Base-by-base conservation (phyloP, 1,140 invertebrate genomes). In the Ladona fulva region DNA sequence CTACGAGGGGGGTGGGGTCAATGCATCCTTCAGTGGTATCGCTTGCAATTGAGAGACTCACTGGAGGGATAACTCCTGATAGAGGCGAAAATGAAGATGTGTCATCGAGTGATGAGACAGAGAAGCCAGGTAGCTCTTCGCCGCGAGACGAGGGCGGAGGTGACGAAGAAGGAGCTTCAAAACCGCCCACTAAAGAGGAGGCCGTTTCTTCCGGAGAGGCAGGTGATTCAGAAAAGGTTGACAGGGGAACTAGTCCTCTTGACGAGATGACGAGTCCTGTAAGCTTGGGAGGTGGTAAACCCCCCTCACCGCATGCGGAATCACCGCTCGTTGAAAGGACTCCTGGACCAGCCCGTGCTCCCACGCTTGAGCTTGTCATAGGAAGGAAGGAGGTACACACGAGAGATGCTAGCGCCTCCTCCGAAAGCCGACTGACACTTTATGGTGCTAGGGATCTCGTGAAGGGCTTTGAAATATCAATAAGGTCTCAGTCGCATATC, bases 401-500 rank as follows among this genome's bases (percentile, higher is more conserved):
- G 0, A 83, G 83, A 78, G 87, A 88, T 79, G 84, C 86, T 7
- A 85, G 84, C 25, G 86, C 87, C 3, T 85, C 84, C 10, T 84
- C 87, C 24, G 86, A 87, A 83, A 87, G 86, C 81, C 81, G 84
- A 25, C 81, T 87, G 12, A 87, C 86, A 19, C 79, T 87, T 8
- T 87, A 87, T 79, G 83, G 86, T 44, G 82, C 84, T 5, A 82
- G 83, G 76, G 85, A 87, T 80, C n/a, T 66, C n/a, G 74, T 78
- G n/a, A 24, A 78, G 37, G 77, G 24, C 22, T 83, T 87, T 22
- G 86, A 88, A 83, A 88, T 87, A 77, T 87, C 86, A 8, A 87
- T 87, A 76, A 84, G 84, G 75, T 87, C 87, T 22, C 84, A 88
- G 81, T 87, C 86, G 19, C 86, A 87, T 77, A 88, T 88, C 76